Base-by-base conservation (phyloP, 1,140 invertebrate species). In the Drosophila erecta region DNA sequence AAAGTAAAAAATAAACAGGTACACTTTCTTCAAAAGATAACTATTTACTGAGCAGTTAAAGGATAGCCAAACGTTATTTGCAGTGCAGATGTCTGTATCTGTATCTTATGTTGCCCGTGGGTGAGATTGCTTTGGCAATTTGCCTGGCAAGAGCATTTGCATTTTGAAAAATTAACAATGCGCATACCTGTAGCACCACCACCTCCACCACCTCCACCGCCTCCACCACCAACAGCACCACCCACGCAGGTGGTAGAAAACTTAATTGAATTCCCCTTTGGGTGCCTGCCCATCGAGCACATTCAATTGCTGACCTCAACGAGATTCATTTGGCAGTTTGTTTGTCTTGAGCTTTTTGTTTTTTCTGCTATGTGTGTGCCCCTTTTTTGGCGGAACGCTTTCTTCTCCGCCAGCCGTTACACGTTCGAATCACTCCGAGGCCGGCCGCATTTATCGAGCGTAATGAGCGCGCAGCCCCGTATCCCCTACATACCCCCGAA, bases 291-390 rank as follows among this genome's bases (percentile, higher is more conserved):
- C 49, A 72, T 71, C 51, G 40, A 58, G 50, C 69, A 44, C 55
- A 73, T 53, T 74, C 70, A 65, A 65, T 75, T 75, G 71, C 37
- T 75, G 72, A 75, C 72, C 81, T 81, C 83, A 87, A 87, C 81
- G 74, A 64, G 57, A 49, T 75, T 59, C 57, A 60, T 59, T 77
- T 47, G 66, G 54, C 62, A 40, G 61, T 46, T 53, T 46, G 30
- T 55, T 47, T 62, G 46, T 58, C 49, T 76, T 67, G 5, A 24
- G 59, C 17, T 27, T 44, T 43, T 37, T 37, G 10, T 37, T 12
- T 27, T 38, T 40, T n/a, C n/a, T n/a, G n/a, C n/a, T n/a, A 2
- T 37, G 10, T 37, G 22, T 24, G 22, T 24, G 46, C 46, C 59
- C 64, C 60, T 70, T 69, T 50, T 64, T 79, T 76, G 62, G 67